Conservation (phyloP, 2,113 vertebrate genomes). For the Epinephelus cyanopodus region DNA sequence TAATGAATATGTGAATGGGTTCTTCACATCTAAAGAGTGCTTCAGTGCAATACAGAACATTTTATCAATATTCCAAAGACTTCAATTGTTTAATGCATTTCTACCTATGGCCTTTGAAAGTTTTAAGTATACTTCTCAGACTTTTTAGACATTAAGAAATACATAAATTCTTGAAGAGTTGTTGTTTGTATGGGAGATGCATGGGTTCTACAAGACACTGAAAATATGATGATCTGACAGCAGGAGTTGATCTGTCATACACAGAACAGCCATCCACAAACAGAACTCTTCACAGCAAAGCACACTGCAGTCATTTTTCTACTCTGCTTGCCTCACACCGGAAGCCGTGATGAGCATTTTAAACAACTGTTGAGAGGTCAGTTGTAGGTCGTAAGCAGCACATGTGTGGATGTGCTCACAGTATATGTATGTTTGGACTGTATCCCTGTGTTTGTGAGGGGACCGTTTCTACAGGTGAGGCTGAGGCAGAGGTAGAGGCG, state of each 20-base stretch:
- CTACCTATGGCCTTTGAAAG: neutral
- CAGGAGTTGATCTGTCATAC: constrained; percentile 47
- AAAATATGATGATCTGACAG: constrained; percentile 60
- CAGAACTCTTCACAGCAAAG: constrained; percentile 50
- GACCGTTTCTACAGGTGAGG: constrained; percentile 49
- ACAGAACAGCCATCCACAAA: constrained; percentile 61
- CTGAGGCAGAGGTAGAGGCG: constrained; percentile 54
- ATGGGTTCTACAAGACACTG: constrained; percentile 62
- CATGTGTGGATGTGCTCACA: constrained; percentile 5
- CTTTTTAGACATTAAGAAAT: neutral
- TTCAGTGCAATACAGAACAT: neutral
- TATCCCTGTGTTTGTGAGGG: constrained; percentile 33
- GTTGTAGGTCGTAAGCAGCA: constrained; percentile 24
- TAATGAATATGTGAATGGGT: constrained; percentile 1
- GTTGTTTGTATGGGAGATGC: constrained; percentile 14
- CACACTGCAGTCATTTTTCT: constrained; percentile 19
- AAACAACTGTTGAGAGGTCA: constrained; percentile 14
- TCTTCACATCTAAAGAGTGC: constrained; percentile 2
- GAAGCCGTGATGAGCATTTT: constrained; percentile 20
- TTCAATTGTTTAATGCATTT: neutral
- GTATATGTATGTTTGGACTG: constrained; percentile 1
- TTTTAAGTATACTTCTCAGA: neutral
- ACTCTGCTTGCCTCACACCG: constrained; percentile 37
- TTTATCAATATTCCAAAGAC: neutral
- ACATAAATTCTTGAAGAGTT: neutral